These are phyloP conservation scores for Morinoia aosen DNA, from an alignment of 2,888 invertebrate species.

Conservation along the genomic window DNA sequence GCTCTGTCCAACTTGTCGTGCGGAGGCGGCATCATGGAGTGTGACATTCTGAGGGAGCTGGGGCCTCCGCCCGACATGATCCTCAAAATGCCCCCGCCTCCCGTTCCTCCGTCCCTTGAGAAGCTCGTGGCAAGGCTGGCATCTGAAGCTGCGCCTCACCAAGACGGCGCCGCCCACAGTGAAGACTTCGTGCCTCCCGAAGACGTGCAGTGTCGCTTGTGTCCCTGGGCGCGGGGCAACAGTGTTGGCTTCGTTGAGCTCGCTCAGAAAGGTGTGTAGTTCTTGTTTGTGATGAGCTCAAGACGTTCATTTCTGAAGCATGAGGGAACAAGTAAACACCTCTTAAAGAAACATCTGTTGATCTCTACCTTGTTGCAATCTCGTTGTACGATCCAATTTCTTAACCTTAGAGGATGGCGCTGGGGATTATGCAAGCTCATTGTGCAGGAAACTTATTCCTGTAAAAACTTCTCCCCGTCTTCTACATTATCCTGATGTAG, in stretches of 20 bases:
- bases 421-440: constrained; percentile 56
- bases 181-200: not conserved
- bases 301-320: not conserved
- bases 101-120: constrained; percentile 82
- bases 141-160: constrained; percentile 56
- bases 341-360: no score
- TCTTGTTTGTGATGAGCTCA: not conserved
- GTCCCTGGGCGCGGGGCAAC: constrained; percentile 73
- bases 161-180: constrained; percentile 43
- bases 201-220: constrained; percentile 68
- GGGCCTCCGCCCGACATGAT: constrained; percentile 88
- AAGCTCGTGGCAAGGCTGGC: constrained; percentile 70
- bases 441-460: constrained; percentile 58
- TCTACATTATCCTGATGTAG: no score
- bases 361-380: no score
- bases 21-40: constrained; percentile 67
- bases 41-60: constrained; percentile 72
- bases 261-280: constrained; percentile 79
- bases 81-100: constrained; percentile 87
- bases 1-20: constrained; percentile 36
- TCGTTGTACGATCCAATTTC: no score
- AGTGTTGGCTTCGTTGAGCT: constrained; percentile 86
- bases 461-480: no score
- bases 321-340: not conserved
- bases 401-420: constrained; percentile 68